Base-by-base conservation (phyloP, 2,888 invertebrate genomes). In the Formica aserva region DNA sequence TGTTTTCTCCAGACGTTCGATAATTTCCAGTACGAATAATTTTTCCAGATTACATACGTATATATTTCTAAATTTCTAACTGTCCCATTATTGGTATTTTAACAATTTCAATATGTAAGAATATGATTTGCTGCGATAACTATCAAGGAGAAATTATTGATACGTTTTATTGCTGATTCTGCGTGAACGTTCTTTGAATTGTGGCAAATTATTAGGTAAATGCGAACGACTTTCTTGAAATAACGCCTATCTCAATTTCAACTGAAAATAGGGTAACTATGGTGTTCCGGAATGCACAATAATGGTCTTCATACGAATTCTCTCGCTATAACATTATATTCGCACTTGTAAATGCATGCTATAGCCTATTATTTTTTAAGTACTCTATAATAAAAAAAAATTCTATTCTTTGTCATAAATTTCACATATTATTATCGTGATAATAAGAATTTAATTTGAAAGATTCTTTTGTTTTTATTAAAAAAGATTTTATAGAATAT, bases 201-300 rank as follows among this genome's bases (percentile, higher is more conserved):
- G 41, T 78, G 26, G 41, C 32, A 71, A 82, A 82, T 80, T 74
- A 18, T 38, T 63, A 60, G 67, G 52, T 48, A 74, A 67, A 22
- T 57, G 67, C 35, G 45, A 32, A 63, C 77, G 71, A 89, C 83
- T 89, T 89, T 84, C 86, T 69, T 84, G 57, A 69, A 82, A 57
- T 55, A 29, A 65, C 55, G 29, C 52, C 18, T 60, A 41, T 80
- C 71, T 82, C 65, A 65, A 88, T 88, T 88, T 82, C 32, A 62
- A 85, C 57, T 52, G 65, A 80, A 90, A 90, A 86, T 83, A 55
- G 88, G 86, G 22, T 87, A 83, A 85, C 60, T 45, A 45, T 67
- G 26, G 57, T 22, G 13, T 74, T 67, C 41, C 32, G 11, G 29
- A 26, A 60, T 13, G 62, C 32, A 52, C 57, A 35, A 60, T 69